Base-by-base conservation (phyloP, 2,888 invertebrate species). In the Apamea epomidion region DNA sequence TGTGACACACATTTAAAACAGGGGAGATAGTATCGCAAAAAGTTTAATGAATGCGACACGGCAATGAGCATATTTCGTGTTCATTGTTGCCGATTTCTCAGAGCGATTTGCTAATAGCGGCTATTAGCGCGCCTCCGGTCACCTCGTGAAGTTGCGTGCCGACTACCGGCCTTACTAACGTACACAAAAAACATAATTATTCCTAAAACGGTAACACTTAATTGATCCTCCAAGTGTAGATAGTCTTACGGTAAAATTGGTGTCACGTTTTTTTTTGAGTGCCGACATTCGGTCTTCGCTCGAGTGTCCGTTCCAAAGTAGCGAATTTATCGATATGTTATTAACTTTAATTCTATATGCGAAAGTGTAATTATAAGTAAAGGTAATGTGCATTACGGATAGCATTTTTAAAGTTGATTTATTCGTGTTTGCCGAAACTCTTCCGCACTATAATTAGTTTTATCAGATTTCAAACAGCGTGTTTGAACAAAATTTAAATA, bases 71-170 rank as follows among this genome's bases (percentile, higher is more conserved):
- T 94, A 94, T 96, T 95, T 93, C 95, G 95, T 95, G 96, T 93
- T 95, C 95, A 96, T 96, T 96, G 96, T 96, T 94, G 94, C 91
- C 93, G 95, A 96, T 96, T 95, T 96, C 96, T 94, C 94, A 94
- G 93, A 93, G 94, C 93, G 94, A 95, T 96, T 96, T 92, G 92
- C 94, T 96, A 96, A 96, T 96, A 95, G 95, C 93, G 65, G 93
- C 94, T 94, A 96, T 96, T 96, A 96, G 93, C 88, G 92, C 93
- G 94, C 94, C 96, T 89, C 93, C 92, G 92, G 93, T 93, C 93
- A 90, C 83, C 91, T 90, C 88, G 91, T 90, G 90, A 88, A 83
- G 92, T 94, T 93, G 94, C 94, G 94, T 94, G 95, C 91, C 91
- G 92, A 94, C 96, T 95, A 94, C 95, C 92, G 93, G 94, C 94